Evolutionary conservation across 1,140 invertebrate species (phyloP).

Genomic region (Pseudomyrmex pallidus): DNA sequence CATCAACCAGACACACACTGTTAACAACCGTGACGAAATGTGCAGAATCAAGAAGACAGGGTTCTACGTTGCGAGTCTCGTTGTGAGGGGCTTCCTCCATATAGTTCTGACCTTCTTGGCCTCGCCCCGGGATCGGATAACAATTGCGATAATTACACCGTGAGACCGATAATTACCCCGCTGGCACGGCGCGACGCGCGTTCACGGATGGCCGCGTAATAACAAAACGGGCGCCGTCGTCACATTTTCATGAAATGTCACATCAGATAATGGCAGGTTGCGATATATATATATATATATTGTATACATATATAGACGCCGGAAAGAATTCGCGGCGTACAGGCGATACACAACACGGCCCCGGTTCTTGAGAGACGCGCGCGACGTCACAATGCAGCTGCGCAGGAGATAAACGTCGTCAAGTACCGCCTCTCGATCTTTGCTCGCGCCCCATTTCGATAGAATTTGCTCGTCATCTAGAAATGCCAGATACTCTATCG

Average conservation of each 20-base stretch:
- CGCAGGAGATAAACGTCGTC: slow-evolving; percentile 33
- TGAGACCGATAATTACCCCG: slow-evolving; percentile 79
- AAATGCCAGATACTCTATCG: background rate
- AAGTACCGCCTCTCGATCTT: slow-evolving; percentile 47
- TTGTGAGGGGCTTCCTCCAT: slow-evolving; percentile 34
- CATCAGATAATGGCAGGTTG: slow-evolving; percentile 78
- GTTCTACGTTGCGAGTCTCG: slow-evolving; percentile 31
- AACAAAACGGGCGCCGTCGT: slow-evolving; percentile 75
- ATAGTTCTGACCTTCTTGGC: slow-evolving; percentile 61
- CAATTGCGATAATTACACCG: slow-evolving; percentile 81
- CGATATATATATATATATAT: slow-evolving; percentile 29
- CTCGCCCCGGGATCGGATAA: slow-evolving; percentile 73
- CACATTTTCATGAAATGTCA: slow-evolving; percentile 82
- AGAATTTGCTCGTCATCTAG: slow-evolving; percentile 33
- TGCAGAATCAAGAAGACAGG: slow-evolving; percentile 9
- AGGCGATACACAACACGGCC: slow-evolving; percentile 39
- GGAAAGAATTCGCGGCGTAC: slow-evolving; percentile 54
- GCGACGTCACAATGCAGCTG: slow-evolving; percentile 51
- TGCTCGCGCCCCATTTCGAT: slow-evolving; percentile 54
- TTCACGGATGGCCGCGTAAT: slow-evolving; percentile 67
- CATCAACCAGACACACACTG: background rate
- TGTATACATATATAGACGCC: slow-evolving; percentile 25
- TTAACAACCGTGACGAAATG: slow-evolving; percentile 9
- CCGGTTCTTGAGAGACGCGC: slow-evolving; percentile 17
- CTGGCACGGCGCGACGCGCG: slow-evolving; percentile 57